phyloP scores from a whole-genome alignment of 2,113 vertebrate species.

The Solea solea region DNA sequence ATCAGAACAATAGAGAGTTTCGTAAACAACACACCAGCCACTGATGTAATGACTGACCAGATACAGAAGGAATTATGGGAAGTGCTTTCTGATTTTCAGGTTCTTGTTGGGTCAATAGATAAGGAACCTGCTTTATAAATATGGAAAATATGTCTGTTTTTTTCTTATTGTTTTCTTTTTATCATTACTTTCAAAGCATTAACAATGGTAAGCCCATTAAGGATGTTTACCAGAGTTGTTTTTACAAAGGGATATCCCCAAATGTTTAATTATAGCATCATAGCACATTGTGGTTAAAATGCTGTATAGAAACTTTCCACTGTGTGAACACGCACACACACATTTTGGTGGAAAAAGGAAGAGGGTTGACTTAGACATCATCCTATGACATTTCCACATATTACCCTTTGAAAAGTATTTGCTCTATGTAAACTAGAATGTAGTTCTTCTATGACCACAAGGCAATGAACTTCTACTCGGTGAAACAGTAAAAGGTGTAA shows the following conservation, averaged over 20 bases:
- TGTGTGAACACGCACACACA: no score
- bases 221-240: neutral
- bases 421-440: conserved; percentile 21
- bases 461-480: conserved; percentile 25
- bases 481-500: neutral
- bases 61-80: conserved; percentile 18
- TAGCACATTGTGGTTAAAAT: neutral
- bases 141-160: neutral
- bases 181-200: neutral
- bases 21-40: conserved; percentile 42
- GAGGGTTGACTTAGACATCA: conserved; percentile 3
- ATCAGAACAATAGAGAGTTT: conserved; percentile 69
- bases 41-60: conserved; percentile 33
- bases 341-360: neutral
- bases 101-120: neutral
- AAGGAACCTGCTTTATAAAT: neutral
- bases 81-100: conserved; percentile 11
- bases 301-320: neutral
- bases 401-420: conserved; percentile 29
- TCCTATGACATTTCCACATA: conserved; percentile 12
- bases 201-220: neutral
- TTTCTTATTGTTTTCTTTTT: neutral
- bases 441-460: conserved; percentile 24
- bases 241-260: neutral
- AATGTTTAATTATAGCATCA: neutral